phyloP scores from a whole-genome alignment of 2,113 vertebrate species.

The Coptodon rendalli region DNA sequence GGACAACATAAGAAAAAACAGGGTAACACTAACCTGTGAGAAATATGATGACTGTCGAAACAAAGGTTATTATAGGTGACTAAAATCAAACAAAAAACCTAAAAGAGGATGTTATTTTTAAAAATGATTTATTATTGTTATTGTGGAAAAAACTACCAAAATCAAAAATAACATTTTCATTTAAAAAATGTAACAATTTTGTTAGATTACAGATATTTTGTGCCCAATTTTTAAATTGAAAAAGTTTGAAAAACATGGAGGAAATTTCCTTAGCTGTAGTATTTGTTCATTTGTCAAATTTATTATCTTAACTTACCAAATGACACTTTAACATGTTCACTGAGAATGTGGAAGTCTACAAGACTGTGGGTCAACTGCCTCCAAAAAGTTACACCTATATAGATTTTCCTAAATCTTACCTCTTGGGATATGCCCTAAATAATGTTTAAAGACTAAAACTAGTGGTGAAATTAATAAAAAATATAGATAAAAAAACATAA shows the following conservation, averaged over 20 bases:
- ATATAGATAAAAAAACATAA: not conserved
- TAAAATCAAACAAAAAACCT: not conserved
- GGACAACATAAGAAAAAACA: not conserved
- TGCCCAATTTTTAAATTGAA: not conserved
- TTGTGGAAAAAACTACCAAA: not conserved
- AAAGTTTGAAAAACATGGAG: not conserved
- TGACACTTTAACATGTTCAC: not conserved
- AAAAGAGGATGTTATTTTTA: not conserved
- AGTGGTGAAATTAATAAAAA: not conserved
- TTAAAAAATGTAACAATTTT: not conserved
- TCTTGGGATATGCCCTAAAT: not conserved
- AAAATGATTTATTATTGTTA: fast-evolving
- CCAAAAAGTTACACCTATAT: not conserved
- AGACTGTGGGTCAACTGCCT: not conserved
- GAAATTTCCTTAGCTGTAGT: not conserved
- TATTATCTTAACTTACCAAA: not conserved
- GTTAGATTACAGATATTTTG: not conserved
- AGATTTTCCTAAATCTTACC: not conserved
- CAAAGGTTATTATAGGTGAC: fast-evolving
- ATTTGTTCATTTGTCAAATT: not conserved
- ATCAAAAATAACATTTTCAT: not conserved
- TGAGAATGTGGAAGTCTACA: not conserved
- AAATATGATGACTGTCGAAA: not conserved
- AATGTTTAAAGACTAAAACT: not conserved
- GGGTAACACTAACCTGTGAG: fast-evolving